Base-by-base conservation (phyloP, 2,113 vertebrate genomes). In the Cisticola juncidis region DNA sequence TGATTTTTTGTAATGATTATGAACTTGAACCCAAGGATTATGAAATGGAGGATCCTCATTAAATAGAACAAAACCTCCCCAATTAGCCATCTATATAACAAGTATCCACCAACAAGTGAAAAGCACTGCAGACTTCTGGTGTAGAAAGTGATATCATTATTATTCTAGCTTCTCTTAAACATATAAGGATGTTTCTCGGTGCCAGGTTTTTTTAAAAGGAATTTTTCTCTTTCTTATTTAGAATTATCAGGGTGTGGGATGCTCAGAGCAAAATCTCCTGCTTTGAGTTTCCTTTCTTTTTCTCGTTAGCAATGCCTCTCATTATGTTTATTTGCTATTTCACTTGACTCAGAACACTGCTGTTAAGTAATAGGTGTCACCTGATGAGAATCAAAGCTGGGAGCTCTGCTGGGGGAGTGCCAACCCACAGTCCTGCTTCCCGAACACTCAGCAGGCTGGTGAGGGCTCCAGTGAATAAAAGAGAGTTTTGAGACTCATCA, bases 281-380 rank as follows among this genome's bases (percentile, higher is more conserved):
- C 61, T 72, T 92, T 54, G 77, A 78, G 35, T 81, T 89, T 92
- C 26, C 26, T 86, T 86, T 83, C 58, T 88, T 90, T 92, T 87
- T 24, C 35, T 91, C 4, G 3, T 74, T 13, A 87, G 60, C 62
- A 47, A 24, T 80, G 42, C n/a, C 35, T 92, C 38, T 94, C 45
- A 3, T 76, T 79, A n/a, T 91, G 53, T 77, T 88, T 86, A 45
- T 90, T 93, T 94, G 83, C 70, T 87, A 2, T 68, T 92, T 88
- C 81, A 88, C 62, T 94, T 96, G 90, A 92, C 88, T 95, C 90
- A 93, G 90, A 94, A 25, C 4, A 13, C 61, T 92, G 92, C 76
- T 78, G 79, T 93, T 95, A 88, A 94, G 71, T 91, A 91, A 51
- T 87, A 87, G 92, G 82, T 65, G 90, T 94, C 94, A 93, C 86